Base-by-base conservation (phyloP, 1,140 invertebrate genomes). In the Drosophila auraria region DNA sequence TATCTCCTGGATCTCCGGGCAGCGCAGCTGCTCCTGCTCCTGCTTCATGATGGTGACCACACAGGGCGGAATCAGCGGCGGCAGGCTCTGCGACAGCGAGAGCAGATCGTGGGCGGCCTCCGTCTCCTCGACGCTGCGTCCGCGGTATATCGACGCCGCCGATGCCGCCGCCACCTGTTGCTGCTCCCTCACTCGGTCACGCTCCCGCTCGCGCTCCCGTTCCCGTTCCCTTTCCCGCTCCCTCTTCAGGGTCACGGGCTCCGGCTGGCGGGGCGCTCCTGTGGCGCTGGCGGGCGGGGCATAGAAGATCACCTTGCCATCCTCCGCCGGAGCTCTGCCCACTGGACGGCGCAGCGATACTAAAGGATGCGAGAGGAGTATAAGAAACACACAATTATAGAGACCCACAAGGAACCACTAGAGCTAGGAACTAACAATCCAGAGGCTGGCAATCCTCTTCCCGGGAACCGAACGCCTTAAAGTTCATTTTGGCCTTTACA, bases 31-130 rank as follows among this genome's bases (percentile, higher is more conserved):
- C 45, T 79, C 70, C 64, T 78, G 40, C 53, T 93, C 82, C 63
- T 93, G 86, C 59, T 94, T 93, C 74, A 94, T 94, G 33, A 95
- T 94, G 60, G 94, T 94, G 17, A 95, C 94, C 59, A 95, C 94
- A 50, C 95, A 94, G 0, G 96, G 96, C 0, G 95, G 95, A 30
- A 95, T 95, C 12, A 97, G 93, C 0, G 96, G 96, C 0, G 96
- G 97, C 61, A 97, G 84, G 44, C 96, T 97, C 62, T 97, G 95
- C 3, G 96, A 97, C 12, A 97, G 93, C 65, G 97, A 97, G 15
- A 97, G 93, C n/a, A 97, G 94, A 87, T 97, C 97, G 82, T 97
- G 97, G 1, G 97, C 97, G 5, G 96, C 97, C 93, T 97, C 97
- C 2, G 96, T 97, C 90, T 97, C 97, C 79, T 96, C 97, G 2